A percentile compares a stretch with the other conserved stretches of the same genome.
These are phyloP conservation scores for Micronycteris hirsuta DNA, from an alignment of 2,113 vertebrate genomes.

Conservation along the genomic window DNA sequence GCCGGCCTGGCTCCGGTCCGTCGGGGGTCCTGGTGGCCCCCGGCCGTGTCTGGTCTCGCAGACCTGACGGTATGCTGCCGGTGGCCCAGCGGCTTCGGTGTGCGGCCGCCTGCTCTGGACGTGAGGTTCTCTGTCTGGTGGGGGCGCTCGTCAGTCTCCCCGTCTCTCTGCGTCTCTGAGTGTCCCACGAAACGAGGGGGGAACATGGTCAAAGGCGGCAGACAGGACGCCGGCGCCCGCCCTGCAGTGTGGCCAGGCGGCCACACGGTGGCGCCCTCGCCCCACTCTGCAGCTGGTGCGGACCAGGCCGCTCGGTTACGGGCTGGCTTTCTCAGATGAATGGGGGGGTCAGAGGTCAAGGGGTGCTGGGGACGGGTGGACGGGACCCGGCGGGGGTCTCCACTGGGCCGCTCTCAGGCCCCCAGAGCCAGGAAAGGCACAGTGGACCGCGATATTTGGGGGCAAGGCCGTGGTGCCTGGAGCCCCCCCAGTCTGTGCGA, in stretches of 20 bases:
- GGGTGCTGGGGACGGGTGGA: fast-evolving
- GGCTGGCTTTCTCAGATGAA: not conserved
- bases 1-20: too few relatives aligned
- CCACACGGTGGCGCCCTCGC: not conserved
- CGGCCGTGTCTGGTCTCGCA: too few relatives aligned
- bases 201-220: not conserved
- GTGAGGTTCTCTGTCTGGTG: fast-evolving
- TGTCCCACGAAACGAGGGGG: fast-evolving
- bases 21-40: too few relatives aligned
- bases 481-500: not conserved
- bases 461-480: fast-evolving
- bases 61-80: too few relatives aligned
- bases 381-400: not conserved
- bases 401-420: not conserved
- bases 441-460: not conserved
- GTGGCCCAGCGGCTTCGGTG: not conserved
- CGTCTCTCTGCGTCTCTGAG: not conserved
- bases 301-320: fast-evolving
- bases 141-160: fast-evolving
- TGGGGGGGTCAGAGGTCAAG: not conserved
- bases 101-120: too few relatives aligned
- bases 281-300: not conserved
- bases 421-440: not conserved
- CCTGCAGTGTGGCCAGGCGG: not conserved
- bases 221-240: fast-evolving